Evolutionary conservation across 2,113 vertebrate genomes (phyloP).

Genomic region (Pholis gunnellus): DNA sequence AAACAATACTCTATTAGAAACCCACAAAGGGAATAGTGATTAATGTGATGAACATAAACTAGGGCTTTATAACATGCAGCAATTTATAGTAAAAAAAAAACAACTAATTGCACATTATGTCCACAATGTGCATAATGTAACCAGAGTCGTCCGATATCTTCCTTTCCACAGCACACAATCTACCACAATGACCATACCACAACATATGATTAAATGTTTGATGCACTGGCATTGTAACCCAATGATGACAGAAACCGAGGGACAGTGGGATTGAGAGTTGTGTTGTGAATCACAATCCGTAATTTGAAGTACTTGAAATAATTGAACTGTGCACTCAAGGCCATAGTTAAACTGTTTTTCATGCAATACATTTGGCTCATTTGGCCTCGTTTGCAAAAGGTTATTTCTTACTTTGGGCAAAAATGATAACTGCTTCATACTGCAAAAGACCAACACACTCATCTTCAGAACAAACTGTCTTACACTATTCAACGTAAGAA

Average conservation of each 20-base stretch:
- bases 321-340: slow-evolving; percentile 15
- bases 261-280: slow-evolving; percentile 17
- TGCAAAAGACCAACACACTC: slow-evolving; percentile 36
- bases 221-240: not conserved
- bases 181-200: not conserved
- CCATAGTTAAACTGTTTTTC: slow-evolving; percentile 6
- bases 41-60: slow-evolving; percentile 32
- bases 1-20: slow-evolving; percentile 34
- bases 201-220: slow-evolving; percentile 14
- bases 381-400: slow-evolving; percentile 32
- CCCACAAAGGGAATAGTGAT: slow-evolving; percentile 37
- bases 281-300: slow-evolving; percentile 16
- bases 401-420: slow-evolving; percentile 34
- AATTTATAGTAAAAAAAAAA: slow-evolving; percentile 12
- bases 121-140: not conserved
- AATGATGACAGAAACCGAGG: slow-evolving; percentile 2
- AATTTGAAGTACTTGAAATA: slow-evolving; percentile 33
- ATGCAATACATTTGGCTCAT: slow-evolving; percentile 5
- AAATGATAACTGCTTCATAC: slow-evolving; percentile 28
- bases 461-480: slow-evolving; percentile 58
- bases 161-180: not conserved
- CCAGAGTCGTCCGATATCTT: not conserved
- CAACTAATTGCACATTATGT: slow-evolving; percentile 13
- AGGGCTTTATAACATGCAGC: not conserved
- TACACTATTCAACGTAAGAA: slow-evolving; percentile 52